A percentile compares a stretch with the other conserved stretches of the same genome.
These are phyloP conservation scores for Cassiopea xamachana DNA, from an alignment of 30 jellyfish, hydroid and myxozoan genomes.

Conservation along the genomic window DNA sequence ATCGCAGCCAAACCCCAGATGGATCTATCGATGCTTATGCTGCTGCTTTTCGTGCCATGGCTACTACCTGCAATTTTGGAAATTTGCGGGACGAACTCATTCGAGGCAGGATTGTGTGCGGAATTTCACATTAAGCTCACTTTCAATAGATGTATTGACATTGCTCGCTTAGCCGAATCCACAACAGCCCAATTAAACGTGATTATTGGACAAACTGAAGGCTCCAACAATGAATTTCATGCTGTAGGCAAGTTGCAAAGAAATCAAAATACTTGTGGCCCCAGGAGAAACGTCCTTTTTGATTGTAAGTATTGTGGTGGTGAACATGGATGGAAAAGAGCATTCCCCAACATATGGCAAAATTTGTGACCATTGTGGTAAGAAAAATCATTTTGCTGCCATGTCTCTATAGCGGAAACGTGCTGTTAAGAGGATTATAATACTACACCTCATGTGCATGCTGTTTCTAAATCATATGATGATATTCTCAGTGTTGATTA, in stretches of 20 bases:
- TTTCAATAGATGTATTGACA: constrained; percentile 16
- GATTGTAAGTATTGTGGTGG: constrained; percentile 41
- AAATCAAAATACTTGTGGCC: background rate
- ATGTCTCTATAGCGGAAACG: background rate
- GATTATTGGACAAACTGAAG: constrained; percentile 31
- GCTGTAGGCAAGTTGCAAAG: background rate
- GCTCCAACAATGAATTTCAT: background rate
- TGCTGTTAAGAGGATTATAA: background rate
- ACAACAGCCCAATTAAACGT: constrained; percentile 42
- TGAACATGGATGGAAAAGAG: constrained; percentile 10
- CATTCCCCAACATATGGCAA: constrained; percentile 41
- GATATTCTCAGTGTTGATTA: constrained; percentile 20
- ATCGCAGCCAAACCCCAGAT: constrained; percentile 21
- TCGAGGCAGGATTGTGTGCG: constrained; percentile 42
- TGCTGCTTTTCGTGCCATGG: constrained; percentile 21
- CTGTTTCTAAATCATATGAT: background rate
- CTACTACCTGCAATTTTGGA: constrained; percentile 25
- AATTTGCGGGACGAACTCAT: constrained; percentile 43
- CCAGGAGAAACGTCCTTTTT: background rate
- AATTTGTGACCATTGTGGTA: constrained; percentile 24
- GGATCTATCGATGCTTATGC: constrained; percentile 42
- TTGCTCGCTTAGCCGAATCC: constrained; percentile 23
- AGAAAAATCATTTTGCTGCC: constrained; percentile 17
- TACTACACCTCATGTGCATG: constrained; percentile 26
- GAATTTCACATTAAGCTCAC: constrained; percentile 18